Conservation (phyloP, 2,888 invertebrate genomes). For the Temnothorax ravouxi region DNA sequence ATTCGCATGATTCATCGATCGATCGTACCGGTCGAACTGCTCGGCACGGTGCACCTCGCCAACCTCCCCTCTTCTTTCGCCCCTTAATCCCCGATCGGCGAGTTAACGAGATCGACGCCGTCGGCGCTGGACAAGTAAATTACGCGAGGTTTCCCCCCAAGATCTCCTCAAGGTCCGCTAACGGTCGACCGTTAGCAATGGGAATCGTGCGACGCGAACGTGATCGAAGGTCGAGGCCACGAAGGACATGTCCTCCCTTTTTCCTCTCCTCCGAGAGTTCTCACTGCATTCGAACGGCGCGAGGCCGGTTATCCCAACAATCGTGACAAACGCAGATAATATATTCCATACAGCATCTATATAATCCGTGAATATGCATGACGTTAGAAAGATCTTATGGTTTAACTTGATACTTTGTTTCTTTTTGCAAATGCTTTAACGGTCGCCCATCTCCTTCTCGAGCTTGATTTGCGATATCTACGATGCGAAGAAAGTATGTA, state of each 20-base stretch:
- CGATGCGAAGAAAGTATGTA: conserved; percentile 7
- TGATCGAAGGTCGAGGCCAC: conserved; percentile 40
- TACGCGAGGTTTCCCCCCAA: conserved; percentile 78
- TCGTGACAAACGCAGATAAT: conserved; percentile 8
- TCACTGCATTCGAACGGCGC: background rate
- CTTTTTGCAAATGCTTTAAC: conserved; percentile 12
- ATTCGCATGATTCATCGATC: conserved; percentile 75
- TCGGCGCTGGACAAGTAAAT: conserved; percentile 84
- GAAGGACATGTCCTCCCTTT: conserved; percentile 33
- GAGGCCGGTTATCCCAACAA: background rate
- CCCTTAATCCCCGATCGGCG: conserved; percentile 83
- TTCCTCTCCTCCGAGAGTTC: background rate
- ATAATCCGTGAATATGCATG: background rate
- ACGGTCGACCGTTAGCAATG: conserved; percentile 81
- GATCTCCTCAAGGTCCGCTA: conserved; percentile 81
- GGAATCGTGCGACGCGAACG: conserved; percentile 40
- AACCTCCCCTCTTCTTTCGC: conserved; percentile 64
- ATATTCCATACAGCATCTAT: background rate
- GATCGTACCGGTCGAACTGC: conserved; percentile 61
- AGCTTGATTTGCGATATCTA: conserved; percentile 13
- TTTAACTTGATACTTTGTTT: conserved; percentile 12
- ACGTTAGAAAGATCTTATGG: background rate
- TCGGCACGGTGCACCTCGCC: conserved; percentile 52
- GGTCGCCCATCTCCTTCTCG: background rate
- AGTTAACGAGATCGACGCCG: conserved; percentile 84